Evolutionary conservation across 2,888 invertebrate species (phyloP), one percentile per base, ranked within the genome.

Genomic region (Oxytorus armatus): DNA sequence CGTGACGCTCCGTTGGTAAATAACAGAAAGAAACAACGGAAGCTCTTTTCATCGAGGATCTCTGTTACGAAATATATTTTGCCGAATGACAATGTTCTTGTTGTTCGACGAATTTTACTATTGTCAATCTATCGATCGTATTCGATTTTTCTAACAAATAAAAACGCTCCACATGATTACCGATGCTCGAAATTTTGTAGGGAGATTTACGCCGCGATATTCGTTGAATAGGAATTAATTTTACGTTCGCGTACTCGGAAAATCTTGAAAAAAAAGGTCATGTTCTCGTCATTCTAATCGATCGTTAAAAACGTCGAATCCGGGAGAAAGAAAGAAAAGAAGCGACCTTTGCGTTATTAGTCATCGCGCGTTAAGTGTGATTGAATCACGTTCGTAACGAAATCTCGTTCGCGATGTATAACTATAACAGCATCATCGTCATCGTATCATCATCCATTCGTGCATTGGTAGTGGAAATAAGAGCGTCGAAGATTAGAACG

Each of bases 401-500:
- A 73, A 78, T 59, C 25, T 68, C 23, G 29, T 53, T n/a, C 11
- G 53, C 36, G n/a, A 36, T 39, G 23, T 53, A 53, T 36, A 39
- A 68, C 39, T 51, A 51, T 51, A 53, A 53, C 55, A 55, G 55
- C 42, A 47, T 57, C 44, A 55, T 57, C 25, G 16, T 69, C 66
- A 76, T 61, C 23, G 47, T 44, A 7, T 69, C 66, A 76, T 61
- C 36, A 55, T 44, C 47, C 11, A 42, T 42, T 29, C 3, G 3
- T 29, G 11, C 11, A 8, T 14, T 55, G 29, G 61, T 51, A 23
- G 70, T 25, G 25, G 25, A 23, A 16, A 63, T 49, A 39, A 42
- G n/a, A 65, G 65, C 11, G 63, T 66, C 42, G 36, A 78, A 73
- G 68, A 74, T 68, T 59, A 63, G 16, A 78, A 72, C 68, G 47